Evolutionary conservation across 2,113 vertebrate species (phyloP).

Genomic region (Muntiacus reevesi): DNA sequence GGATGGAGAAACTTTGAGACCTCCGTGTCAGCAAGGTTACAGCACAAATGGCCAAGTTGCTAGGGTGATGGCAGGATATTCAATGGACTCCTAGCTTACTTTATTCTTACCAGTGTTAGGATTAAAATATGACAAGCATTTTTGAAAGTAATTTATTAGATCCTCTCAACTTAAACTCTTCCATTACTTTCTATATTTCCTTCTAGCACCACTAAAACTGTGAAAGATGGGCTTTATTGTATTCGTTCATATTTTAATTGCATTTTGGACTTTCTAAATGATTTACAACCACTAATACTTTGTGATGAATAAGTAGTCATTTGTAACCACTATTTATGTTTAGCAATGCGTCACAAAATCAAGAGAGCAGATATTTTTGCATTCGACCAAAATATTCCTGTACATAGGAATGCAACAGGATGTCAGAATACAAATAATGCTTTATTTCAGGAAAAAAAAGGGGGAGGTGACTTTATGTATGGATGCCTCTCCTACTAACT

Average conservation of each 20-base stretch:
- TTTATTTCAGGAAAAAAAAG: background rate
- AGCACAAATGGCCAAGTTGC: background rate
- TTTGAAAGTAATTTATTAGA: background rate
- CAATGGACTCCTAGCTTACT: fast-evolving
- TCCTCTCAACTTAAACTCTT: background rate
- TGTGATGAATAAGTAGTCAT: constrained; percentile 4
- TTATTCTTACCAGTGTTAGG: background rate
- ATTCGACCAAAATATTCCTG: background rate
- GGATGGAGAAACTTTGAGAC: background rate
- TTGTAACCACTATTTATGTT: background rate
- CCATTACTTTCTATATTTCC: constrained; percentile 12
- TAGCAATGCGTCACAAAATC: background rate
- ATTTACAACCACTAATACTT: constrained; percentile 7
- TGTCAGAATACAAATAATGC: background rate
- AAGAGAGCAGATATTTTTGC: background rate
- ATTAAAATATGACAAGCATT: background rate
- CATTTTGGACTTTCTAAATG: constrained; percentile 8
- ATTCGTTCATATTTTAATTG: constrained; percentile 6
- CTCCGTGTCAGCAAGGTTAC: background rate
- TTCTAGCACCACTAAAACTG: background rate
- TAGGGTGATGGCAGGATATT: background rate
- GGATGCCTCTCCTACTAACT: background rate
- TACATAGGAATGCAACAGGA: background rate
- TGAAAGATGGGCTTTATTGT: background rate
- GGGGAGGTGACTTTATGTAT: background rate